Base-by-base conservation (phyloP, 2,113 vertebrate species). In the Pluvianellus socialis region DNA sequence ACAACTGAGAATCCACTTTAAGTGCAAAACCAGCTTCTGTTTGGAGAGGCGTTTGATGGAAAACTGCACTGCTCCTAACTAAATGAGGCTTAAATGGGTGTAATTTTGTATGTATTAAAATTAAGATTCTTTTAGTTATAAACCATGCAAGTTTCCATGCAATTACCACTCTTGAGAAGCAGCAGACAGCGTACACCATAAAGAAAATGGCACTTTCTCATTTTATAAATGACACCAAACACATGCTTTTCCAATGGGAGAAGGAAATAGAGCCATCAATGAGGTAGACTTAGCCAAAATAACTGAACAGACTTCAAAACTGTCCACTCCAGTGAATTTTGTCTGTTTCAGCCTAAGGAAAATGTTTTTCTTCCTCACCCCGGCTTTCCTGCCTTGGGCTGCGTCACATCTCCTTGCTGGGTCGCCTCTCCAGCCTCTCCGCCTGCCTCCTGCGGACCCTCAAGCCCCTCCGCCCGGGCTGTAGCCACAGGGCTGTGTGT, bases 61-160 rank as follows among this genome's bases (percentile, higher is more conserved):
- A 95, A 96, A 94, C 65, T 70, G 73, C 77, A 71, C 67, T 77
- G 85, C 82, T 93, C 86, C 94, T 92, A 71, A 94, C 84, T 96
- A 94, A 97, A 97, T 92, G 94, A 96, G 61, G 74, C 83, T 96
- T 96, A 94, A 96, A 90, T 86, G 90, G 86, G 77, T 73, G 66
- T 86, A 90, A 97, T 91, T 96, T 95, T 88, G 42, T 62, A 63
- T 92, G 66, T 86, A 95, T 92, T 90, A 96, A 97, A 95, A 97
- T 97, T 80, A 96, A 97, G 82, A 94, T 66, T 83, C 90, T 63
- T 85, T 70, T 95, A 93, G 83, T 80, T 92, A 94, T 72, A 88
- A 92, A 66, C 49, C 70, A 55, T n/a, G 56, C 24, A 65, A 82
- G 58, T 84, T 85, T 95, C 92, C 92, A 74, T 75, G 88, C 89